These are phyloP conservation scores for Shargacucullia verbasci DNA, from an alignment of 2,888 invertebrate genomes.

Conservation along the genomic window DNA sequence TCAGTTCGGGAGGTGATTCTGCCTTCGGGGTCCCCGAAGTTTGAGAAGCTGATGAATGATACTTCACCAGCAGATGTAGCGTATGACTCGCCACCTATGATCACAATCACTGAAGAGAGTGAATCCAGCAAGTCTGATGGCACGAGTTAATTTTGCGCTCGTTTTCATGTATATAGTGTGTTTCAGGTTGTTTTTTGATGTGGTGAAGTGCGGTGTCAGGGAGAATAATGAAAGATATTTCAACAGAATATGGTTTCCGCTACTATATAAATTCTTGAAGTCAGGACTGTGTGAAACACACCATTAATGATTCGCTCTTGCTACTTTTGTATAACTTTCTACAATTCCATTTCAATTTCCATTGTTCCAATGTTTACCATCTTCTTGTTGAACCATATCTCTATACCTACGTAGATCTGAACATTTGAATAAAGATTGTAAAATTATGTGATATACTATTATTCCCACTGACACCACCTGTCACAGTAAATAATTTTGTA, in stretches of 20 bases:
- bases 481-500: slow-evolving; percentile 49
- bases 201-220: slow-evolving; percentile 26
- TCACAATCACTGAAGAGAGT: slow-evolving; percentile 85
- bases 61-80: slow-evolving; percentile 77
- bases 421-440: neutral
- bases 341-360: slow-evolving; percentile 4
- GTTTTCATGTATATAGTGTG: slow-evolving; percentile 65
- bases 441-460: neutral
- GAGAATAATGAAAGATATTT: neutral
- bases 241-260: too few species aligned
- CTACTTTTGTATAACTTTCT: slow-evolving; percentile 31
- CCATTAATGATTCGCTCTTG: too few species aligned
- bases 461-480: slow-evolving; percentile 9
- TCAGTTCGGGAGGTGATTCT: slow-evolving; percentile 87
- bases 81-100: slow-evolving; percentile 81
- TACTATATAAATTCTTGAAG: too few species aligned
- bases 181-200: slow-evolving; percentile 44
- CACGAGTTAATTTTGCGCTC: slow-evolving; percentile 77
- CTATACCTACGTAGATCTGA: too few species aligned
- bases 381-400: too few species aligned
- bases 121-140: slow-evolving; percentile 80
- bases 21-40: slow-evolving; percentile 88
- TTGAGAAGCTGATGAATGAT: slow-evolving; percentile 89
- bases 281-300: too few species aligned
- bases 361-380: too few species aligned